phyloP scores from a whole-genome alignment of 2,888 invertebrate genomes.

The Timema cristinae region DNA sequence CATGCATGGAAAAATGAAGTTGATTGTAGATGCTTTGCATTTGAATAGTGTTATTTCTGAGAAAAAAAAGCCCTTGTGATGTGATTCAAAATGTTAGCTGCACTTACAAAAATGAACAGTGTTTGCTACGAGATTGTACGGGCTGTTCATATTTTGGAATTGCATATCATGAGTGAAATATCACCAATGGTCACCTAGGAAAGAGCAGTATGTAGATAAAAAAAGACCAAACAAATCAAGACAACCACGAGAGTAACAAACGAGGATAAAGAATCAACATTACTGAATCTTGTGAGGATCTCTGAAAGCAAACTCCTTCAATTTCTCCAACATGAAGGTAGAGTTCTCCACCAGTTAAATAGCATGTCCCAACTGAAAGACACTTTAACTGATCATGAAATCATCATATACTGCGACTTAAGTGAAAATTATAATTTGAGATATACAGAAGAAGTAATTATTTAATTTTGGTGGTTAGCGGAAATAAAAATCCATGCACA shows the following conservation, averaged over 20 bases:
- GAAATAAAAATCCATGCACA: background rate
- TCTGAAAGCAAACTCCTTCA: background rate
- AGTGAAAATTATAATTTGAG: background rate
- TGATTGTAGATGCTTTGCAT: slow-evolving; percentile 5
- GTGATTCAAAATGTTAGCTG: background rate
- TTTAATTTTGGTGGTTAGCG: background rate
- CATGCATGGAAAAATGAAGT: background rate
- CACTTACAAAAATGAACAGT: slow-evolving; percentile 8
- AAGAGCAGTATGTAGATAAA: slow-evolving; percentile 5
- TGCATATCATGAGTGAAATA: background rate
- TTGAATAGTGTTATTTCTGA: slow-evolving; percentile 8
- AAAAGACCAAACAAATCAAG: slow-evolving; percentile 3
- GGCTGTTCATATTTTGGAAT: background rate
- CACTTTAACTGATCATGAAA: slow-evolving; percentile 5
- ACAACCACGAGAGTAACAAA: slow-evolving; percentile 27
- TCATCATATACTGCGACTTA: slow-evolving; percentile 3
- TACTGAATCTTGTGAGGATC: background rate
- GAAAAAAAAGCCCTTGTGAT: background rate
- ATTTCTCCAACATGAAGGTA: slow-evolving; percentile 1
- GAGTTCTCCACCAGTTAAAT: slow-evolving; percentile 11
- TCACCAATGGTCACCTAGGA: background rate
- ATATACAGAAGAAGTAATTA: background rate
- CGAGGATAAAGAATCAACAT: slow-evolving; percentile 22
- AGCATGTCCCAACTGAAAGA: slow-evolving; percentile 3
- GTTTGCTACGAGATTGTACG: background rate